Percentiles rank a stretch among this genome's conserved stretches.
phyloP scores from a whole-genome alignment of 2,113 vertebrate genomes.

The Oryzias melastigma region DNA sequence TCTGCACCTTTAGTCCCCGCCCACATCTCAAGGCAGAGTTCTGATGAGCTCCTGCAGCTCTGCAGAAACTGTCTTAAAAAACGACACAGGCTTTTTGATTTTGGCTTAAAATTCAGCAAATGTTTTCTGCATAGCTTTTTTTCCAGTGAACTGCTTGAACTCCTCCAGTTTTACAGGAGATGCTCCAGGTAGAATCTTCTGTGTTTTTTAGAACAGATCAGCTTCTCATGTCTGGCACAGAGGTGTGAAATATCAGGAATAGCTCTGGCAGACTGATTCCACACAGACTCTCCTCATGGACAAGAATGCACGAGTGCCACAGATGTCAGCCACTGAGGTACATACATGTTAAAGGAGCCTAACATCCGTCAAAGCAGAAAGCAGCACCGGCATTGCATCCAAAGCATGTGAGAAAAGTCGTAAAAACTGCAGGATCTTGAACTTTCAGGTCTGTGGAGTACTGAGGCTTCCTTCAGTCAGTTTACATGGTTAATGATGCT shows the following conservation, averaged over 20 bases:
- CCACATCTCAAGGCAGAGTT: no score
- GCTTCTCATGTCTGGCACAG: slow-evolving; percentile 35
- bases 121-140: no score
- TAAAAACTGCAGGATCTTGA: neutral
- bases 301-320: slow-evolving; percentile 28
- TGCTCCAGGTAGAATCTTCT: slow-evolving; percentile 2
- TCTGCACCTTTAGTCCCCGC: no score
- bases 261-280: slow-evolving; percentile 54
- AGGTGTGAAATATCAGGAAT: slow-evolving; percentile 70
- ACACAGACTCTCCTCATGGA: slow-evolving; percentile 21
- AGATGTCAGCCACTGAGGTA: slow-evolving; percentile 41
- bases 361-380: slow-evolving; percentile 3
- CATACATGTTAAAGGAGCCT: slow-evolving; percentile 29
- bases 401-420: slow-evolving; percentile 5
- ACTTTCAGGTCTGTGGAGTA: no score
- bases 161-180: no score
- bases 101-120: no score
- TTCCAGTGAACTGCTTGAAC: no score
- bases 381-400: neutral
- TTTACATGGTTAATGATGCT: no score
- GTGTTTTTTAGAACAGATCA: slow-evolving; percentile 28
- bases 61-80: no score
- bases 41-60: no score
- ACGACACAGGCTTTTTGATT: no score
- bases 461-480: no score